Percentiles rank a stretch among this genome's conserved stretches.
Conservation (phyloP, 2,113 vertebrate genomes). For the Athene noctua region DNA sequence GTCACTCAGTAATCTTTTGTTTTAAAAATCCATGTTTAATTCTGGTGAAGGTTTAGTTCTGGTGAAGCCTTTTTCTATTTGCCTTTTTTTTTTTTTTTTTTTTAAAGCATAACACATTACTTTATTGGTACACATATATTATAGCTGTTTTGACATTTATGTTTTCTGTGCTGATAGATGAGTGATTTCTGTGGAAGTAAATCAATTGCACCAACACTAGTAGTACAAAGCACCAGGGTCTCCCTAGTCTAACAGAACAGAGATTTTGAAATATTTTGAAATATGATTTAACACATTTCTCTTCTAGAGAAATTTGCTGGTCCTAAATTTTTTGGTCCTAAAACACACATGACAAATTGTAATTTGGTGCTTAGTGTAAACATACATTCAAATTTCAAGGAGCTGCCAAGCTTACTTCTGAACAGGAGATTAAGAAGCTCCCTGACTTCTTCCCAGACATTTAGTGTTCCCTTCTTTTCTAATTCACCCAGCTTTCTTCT, state of each 20-base stretch:
- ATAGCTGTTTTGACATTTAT: conserved; percentile 73
- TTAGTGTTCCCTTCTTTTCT: neutral
- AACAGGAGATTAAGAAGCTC: neutral
- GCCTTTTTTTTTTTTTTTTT: neutral
- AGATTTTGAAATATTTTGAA: conserved; percentile 53
- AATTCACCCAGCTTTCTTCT: neutral
- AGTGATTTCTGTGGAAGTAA: conserved; percentile 70
- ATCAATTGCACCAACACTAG: conserved; percentile 62
- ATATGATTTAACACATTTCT: conserved; percentile 14
- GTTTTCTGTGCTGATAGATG: conserved; percentile 71
- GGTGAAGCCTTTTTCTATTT: conserved; percentile 26
- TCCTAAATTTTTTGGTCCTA: neutral
- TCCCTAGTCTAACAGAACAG: conserved; percentile 29
- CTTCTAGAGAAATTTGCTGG: conserved; percentile 1
- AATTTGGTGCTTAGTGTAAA: neutral
- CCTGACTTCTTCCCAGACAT: neutral
- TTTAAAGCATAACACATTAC: conserved; percentile 55
- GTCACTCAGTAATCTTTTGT: neutral
- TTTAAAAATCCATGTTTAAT: conserved; percentile 48
- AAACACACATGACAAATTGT: neutral
- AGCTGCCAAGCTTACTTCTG: neutral
- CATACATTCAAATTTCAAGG: neutral
- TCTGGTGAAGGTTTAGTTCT: conserved; percentile 46
- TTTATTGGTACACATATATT: conserved; percentile 71
- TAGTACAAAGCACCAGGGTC: conserved; percentile 38